Base-by-base conservation (phyloP, 2,113 vertebrate genomes). In the Hylia prasina region DNA sequence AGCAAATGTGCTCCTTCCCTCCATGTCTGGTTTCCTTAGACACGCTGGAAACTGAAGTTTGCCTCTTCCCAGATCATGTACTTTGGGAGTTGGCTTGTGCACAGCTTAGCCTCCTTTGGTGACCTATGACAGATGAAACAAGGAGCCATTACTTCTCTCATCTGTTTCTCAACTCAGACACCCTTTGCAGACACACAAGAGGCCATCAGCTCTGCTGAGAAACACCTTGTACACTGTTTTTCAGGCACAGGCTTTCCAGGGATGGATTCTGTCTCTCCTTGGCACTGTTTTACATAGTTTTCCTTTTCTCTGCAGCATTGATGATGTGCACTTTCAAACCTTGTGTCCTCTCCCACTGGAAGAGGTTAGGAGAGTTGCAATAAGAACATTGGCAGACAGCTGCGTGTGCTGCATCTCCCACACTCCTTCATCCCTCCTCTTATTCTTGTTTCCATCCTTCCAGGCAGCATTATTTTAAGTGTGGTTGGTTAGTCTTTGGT, bases 11-110 rank as follows among this genome's bases (percentile, higher is more conserved):
- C 17, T 85, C 31, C 77, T 47, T 91, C 44, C 31, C 35, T 64
- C 40, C 1, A 0, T 8, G 2, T 0, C 3, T 3, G 10, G 11
- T n/a, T 82, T 25, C 53, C 45, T 8, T 4, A 0, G 1, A 6
- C 0, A 0, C 10, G 11, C 42, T 63, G 66, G 51, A 27, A 75
- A 28, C 12, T 57, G 63, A 69, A 73, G 23, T 0, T 2, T 58
- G 37, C 39, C 28, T 77, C 27, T 13, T 63, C 21, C 35, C 13
- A 11, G 40, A 7, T 1, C 0, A 0, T 3, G 2, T 22, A 35
- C 4, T 3, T n/a, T 53, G 31, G n/a, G 37, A 65, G 10, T 14
- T 78, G 65, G 6, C 24, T 72, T 56, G 39, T 53, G 70, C 53
- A 33, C 30, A 28, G 8, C 45, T 72, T 58, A 47, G 28, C 4